Evolutionary conservation across 2,888 invertebrate species (phyloP).

Genomic region (Ormyrus labotus): DNA sequence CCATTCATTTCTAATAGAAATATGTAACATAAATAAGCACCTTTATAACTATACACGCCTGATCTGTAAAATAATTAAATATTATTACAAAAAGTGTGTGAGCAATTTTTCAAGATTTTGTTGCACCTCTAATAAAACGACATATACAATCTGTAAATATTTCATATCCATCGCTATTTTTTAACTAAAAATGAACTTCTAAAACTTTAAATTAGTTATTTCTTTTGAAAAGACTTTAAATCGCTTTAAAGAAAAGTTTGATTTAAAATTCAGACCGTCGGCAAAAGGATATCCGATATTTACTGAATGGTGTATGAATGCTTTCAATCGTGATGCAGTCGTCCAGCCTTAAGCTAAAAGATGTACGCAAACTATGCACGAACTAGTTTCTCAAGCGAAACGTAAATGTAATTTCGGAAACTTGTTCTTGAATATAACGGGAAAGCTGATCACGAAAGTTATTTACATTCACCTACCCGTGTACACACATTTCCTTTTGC

Average conservation of each 20-base stretch:
- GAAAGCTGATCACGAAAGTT: conserved; percentile 24
- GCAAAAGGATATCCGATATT: background rate
- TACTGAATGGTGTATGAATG: conserved; percentile 8
- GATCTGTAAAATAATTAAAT: too few relatives aligned
- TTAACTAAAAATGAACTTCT: too few relatives aligned
- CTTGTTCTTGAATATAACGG: conserved; percentile 13
- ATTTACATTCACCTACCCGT: conserved; percentile 7
- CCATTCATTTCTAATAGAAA: too few relatives aligned
- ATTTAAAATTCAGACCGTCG: background rate
- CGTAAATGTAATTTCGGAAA: conserved; percentile 5
- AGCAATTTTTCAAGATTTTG: too few relatives aligned
- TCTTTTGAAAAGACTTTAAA: too few relatives aligned
- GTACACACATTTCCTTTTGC: conserved; percentile 1
- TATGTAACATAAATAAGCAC: too few relatives aligned
- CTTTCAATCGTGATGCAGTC: conserved; percentile 7
- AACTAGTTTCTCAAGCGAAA: conserved; percentile 1
- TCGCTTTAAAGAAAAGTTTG: background rate
- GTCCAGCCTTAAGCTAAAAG: conserved; percentile 10
- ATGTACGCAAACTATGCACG: conserved; percentile 12
- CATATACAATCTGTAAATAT: too few relatives aligned
- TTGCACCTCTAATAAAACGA: too few relatives aligned
- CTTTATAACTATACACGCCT: too few relatives aligned
- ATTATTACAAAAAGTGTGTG: too few relatives aligned
- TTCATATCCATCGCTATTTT: too few relatives aligned
- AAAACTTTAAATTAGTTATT: too few relatives aligned